Evolutionary conservation across 2,888 invertebrate genomes (phyloP).

Genomic region (Lutraria lutraria): DNA sequence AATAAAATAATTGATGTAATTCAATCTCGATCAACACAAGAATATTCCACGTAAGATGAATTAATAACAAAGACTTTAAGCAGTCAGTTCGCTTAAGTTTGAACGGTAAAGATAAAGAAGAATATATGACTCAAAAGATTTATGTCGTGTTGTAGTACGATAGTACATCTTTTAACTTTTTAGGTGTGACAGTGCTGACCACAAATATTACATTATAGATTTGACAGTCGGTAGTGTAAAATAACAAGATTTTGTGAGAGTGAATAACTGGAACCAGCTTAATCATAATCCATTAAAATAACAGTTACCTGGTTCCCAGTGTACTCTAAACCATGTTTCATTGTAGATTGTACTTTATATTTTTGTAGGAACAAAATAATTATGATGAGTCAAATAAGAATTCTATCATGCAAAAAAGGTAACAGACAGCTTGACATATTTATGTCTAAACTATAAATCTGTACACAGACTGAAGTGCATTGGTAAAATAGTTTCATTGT

Average conservation of each 20-base stretch:
- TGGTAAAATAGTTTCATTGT: not conserved
- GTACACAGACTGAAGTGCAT: conserved; percentile 15
- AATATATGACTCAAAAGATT: conserved; percentile 25
- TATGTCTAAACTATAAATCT: not conserved
- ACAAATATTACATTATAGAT: not conserved
- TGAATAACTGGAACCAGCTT: not conserved
- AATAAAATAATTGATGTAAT: not conserved
- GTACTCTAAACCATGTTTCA: not conserved
- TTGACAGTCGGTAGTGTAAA: not conserved
- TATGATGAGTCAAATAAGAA: not conserved
- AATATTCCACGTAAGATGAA: not conserved
- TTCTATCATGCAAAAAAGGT: not conserved
- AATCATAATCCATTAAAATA: not conserved
- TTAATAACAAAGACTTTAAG: not conserved
- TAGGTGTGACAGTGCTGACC: not conserved
- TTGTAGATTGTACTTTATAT: not conserved
- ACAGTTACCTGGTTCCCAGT: conserved; percentile 8
- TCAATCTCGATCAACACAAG: not conserved
- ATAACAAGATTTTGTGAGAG: not conserved
- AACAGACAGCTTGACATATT: not conserved
- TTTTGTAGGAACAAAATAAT: not conserved
- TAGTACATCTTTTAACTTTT: conserved; percentile 10
- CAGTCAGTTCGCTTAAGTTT: not conserved
- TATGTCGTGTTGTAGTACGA: not conserved
- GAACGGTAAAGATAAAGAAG: not conserved